Evolutionary conservation across 2,888 invertebrate genomes (phyloP), one percentile per base, ranked within the genome.

Genomic region (Luperina testacea): DNA sequence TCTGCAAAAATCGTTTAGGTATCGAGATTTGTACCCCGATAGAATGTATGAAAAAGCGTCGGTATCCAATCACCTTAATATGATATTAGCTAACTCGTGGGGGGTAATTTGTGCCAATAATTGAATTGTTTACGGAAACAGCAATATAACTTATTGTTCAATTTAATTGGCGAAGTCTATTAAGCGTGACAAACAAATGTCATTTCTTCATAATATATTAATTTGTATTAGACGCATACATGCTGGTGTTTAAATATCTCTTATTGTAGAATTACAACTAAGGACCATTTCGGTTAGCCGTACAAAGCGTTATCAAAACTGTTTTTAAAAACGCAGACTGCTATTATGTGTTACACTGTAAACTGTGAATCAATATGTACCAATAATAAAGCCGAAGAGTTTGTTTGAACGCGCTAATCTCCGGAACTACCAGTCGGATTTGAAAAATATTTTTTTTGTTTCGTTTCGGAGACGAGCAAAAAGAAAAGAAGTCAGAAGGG

Each of bases 71-170:
- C n/a, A n/a, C n/a, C n/a, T n/a, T n/a, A 84, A 88, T 76, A 82
- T 65, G 69, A 76, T 78, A 87, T 88, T 91, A 92, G 91, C 92
- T 89, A 90, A 93, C 88, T 88, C 87, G 92, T 91, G 93, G 95
- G 95, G 93, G 93, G 92, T 91, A 92, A 91, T 91, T 92, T 91
- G 89, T 88, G 84, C 88, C 88, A 92, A 91, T 93, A 92, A 94
- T 93, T 90, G 92, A 92, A 90, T 90, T 89, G 90, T 89, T 90
- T 89, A 90, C 92, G 91, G 91, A 93, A 94, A 94, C 92, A 92
- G 93, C 91, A 93, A 93, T 92, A 92, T 91, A 63, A 65, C 51
- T 53, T 81, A 71, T 72, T 59, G 84, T 82, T 45, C 68, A 73
- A 84, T 75, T 85, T 77, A 70, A 77, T 68, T 74, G 51, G 53